Evolutionary conservation across 2,113 vertebrate genomes (phyloP).

Genomic region (Hucho hucho): DNA sequence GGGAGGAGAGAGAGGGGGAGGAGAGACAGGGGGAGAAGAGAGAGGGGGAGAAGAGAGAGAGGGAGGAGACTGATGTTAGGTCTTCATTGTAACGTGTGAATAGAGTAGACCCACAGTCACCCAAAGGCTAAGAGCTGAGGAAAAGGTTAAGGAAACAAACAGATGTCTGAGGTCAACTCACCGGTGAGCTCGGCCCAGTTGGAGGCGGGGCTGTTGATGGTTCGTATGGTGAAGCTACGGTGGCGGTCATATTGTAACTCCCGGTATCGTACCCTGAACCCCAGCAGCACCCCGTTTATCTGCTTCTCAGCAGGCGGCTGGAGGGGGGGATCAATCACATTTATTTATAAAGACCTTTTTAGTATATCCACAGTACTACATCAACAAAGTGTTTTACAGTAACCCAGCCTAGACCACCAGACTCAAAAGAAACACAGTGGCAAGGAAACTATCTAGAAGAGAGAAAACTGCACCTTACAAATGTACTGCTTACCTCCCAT

Average conservation of each 20-base stretch:
- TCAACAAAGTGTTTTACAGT: no score
- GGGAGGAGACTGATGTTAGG: neutral
- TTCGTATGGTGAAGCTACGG: slow-evolving; percentile 79
- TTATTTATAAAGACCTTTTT: no score
- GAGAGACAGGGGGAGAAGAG: no score
- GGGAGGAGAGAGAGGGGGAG: no score
- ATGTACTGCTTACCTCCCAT: slow-evolving; percentile 84
- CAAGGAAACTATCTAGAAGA: no score
- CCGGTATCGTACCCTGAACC: slow-evolving; percentile 89
- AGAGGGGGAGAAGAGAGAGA: no score
- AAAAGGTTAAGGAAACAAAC: neutral
- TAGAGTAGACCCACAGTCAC: neutral
- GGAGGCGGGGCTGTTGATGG: slow-evolving; percentile 72
- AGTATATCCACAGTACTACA: no score
- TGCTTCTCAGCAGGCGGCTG: slow-evolving; percentile 91
- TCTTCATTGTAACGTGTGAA: neutral
- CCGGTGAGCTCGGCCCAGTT: slow-evolving; percentile 88
- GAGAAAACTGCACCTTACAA: no score
- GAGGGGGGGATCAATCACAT: neutral
- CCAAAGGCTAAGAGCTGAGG: neutral
- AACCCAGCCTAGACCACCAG: no score
- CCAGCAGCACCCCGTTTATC: slow-evolving; percentile 92
- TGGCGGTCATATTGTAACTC: slow-evolving; percentile 84
- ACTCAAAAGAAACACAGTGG: no score
- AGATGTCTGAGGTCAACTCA: slow-evolving; percentile 67